Percentiles rank a stretch among this genome's conserved stretches.
These are phyloP conservation scores for Eucidaris tribuloides DNA, from an alignment of 35 echinoderm and acorn worm genomes.

Conservation along the genomic window DNA sequence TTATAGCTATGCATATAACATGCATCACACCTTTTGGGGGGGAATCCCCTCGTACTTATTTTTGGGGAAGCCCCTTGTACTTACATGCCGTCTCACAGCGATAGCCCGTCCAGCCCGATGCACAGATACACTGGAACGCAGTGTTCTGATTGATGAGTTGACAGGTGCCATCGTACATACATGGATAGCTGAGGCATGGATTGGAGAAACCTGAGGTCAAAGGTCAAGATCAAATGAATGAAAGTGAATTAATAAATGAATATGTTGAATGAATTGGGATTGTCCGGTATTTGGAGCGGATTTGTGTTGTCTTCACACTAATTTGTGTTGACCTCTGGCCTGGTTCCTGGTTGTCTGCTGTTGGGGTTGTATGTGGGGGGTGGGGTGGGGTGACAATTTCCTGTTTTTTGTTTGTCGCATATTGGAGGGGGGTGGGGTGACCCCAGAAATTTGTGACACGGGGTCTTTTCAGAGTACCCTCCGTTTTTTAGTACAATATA, in stretches of 20 bases:
- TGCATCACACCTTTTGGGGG: background rate
- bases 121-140: slow-evolving; percentile 61
- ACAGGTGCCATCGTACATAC: slow-evolving; percentile 63
- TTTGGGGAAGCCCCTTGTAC: background rate
- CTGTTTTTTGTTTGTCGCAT: too few species aligned
- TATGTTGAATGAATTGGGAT: background rate
- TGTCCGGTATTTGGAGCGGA: background rate
- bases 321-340: too few species aligned
- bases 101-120: slow-evolving; percentile 58
- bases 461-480: too few species aligned
- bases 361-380: too few species aligned
- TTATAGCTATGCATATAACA: background rate
- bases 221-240: background rate
- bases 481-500: too few species aligned
- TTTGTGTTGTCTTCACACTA: too few species aligned
- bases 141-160: slow-evolving; percentile 45
- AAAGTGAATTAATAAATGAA: background rate
- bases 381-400: too few species aligned
- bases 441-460: too few species aligned
- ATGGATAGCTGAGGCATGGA: slow-evolving; percentile 74
- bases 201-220: slow-evolving; percentile 53
- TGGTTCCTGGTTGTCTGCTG: too few species aligned
- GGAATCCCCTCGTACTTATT: background rate
- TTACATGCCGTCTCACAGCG: slow-evolving; percentile 60
- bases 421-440: too few species aligned